Percentiles rank a stretch among this genome's conserved stretches.
phyloP scores from a whole-genome alignment of 2,888 invertebrate genomes.

The Brachypterus glaber region DNA sequence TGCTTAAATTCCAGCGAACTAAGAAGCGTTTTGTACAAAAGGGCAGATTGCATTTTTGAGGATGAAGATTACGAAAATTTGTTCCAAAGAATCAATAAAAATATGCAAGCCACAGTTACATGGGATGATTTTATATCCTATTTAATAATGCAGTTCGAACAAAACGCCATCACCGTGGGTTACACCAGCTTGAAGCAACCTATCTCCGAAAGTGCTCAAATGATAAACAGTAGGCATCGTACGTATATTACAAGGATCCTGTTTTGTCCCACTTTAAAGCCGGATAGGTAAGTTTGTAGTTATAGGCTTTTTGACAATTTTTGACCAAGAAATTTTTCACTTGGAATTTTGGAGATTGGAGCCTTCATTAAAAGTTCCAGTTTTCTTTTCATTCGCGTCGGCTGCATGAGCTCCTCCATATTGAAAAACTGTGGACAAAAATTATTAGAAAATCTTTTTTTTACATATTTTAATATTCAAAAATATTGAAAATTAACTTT shows the following conservation, averaged over 20 bases:
- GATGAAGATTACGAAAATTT: conserved; percentile 52
- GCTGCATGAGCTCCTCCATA: no score
- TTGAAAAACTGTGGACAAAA: no score
- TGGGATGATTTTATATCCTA: conserved; percentile 77
- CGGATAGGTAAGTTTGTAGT: no score
- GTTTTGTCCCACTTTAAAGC: conserved; percentile 47
- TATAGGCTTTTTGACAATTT: no score
- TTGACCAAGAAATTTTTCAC: no score
- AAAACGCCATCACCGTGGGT: conserved; percentile 53
- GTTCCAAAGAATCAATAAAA: conserved; percentile 48
- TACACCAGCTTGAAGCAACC: conserved; percentile 54
- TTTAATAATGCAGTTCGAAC: conserved; percentile 62
- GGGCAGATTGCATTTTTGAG: conserved; percentile 46
- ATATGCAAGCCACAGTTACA: conserved; percentile 35
- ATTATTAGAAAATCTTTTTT: no score
- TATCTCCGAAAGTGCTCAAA: conserved; percentile 49
- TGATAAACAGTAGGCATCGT: conserved; percentile 58
- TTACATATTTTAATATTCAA: no score
- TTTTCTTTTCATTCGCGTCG: no score
- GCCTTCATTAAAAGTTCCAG: no score
- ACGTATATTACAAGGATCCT: conserved; percentile 56
- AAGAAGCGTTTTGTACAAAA: conserved; percentile 37
- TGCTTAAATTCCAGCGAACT: conserved; percentile 42
- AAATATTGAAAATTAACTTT: no score
- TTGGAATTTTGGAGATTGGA: no score